Base-by-base conservation (phyloP, 2,797 vertebrate genomes). In the Dendrocincla fuliginosa region DNA sequence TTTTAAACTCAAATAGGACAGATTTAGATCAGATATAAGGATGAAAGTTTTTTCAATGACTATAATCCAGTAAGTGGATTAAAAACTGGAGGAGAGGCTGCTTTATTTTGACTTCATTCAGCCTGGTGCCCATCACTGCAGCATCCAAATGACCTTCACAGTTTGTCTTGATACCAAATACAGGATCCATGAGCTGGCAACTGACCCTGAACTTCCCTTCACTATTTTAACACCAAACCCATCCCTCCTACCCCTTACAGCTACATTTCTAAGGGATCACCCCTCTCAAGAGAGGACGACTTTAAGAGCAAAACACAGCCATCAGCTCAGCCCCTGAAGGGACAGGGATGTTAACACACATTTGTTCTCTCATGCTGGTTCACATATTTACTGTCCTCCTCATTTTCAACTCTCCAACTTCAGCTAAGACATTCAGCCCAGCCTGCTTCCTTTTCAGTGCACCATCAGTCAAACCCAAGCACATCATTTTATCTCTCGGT, bases 401-500 rank as follows among this genome's bases (percentile, higher is more conserved):
- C 77, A 70, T 32, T 89, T 79, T 42, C 55, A 61, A 28, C 44
- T 74, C 59, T 81, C 80, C 50, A 91, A 47, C 41, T 81, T 69
- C 64, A 87, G 73, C 69, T 77, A 56, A 90, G 65, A 75, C 44
- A 79, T 6, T 91, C 79, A 49, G 68, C 67, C 89, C 95, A 33
- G 73, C 16, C 74, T 56, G 59, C 65, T 94, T 94, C 57, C 91
- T 96, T 95, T 84, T 88, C 83, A 94, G 63, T 76, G 87, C 70
- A 32, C 24, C 28, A 95, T 83, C 86, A 89, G 81, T 94, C 82
- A 95, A 96, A 93, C 15, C 28, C 89, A 94, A 87, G 53, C 64
- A 90, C 24, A 93, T 78, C 13, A 67, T 86, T 96, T 95, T 88
- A 89, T 95, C 96, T 97, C 93, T 90, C 27, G 3, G 61, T 87